Conservation (phyloP, 2,888 invertebrate species). For the Eupeodes latifasciatus region DNA sequence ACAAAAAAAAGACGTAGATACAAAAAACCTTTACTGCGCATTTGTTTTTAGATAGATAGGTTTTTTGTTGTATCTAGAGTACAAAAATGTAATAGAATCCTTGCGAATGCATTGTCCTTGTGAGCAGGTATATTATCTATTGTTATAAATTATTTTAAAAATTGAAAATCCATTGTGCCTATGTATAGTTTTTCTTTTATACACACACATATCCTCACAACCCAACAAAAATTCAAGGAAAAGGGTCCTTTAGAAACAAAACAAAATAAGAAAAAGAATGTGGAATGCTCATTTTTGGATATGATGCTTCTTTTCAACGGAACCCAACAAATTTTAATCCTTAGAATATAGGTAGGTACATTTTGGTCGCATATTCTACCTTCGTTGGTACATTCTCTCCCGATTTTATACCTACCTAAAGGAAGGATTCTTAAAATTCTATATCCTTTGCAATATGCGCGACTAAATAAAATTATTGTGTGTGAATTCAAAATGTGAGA, state of each 20-base stretch:
- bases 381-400: background rate
- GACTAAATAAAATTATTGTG: slow-evolving; percentile 66
- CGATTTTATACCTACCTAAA: slow-evolving; percentile 13
- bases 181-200: slow-evolving; percentile 35
- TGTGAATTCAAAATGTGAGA: slow-evolving; percentile 51
- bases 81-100: slow-evolving; percentile 71
- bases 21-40: slow-evolving; percentile 55
- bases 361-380: background rate
- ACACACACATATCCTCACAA: background rate
- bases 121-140: slow-evolving; percentile 64
- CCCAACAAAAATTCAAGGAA: slow-evolving; percentile 46
- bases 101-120: slow-evolving; percentile 65
- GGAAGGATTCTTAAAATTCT: slow-evolving; percentile 33
- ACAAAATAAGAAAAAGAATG: slow-evolving; percentile 37
- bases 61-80: background rate
- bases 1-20: background rate
- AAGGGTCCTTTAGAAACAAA: slow-evolving; percentile 70
- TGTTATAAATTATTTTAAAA: slow-evolving; percentile 68
- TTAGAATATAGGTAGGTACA: slow-evolving; percentile 32
- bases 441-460: slow-evolving; percentile 54
- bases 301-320: slow-evolving; percentile 61
- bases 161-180: slow-evolving; percentile 67
- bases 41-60: slow-evolving; percentile 24
- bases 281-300: slow-evolving; percentile 71
- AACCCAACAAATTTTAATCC: slow-evolving; percentile 69